Base-by-base conservation (phyloP, 2,113 vertebrate species). In the Taurulus bubalis region DNA sequence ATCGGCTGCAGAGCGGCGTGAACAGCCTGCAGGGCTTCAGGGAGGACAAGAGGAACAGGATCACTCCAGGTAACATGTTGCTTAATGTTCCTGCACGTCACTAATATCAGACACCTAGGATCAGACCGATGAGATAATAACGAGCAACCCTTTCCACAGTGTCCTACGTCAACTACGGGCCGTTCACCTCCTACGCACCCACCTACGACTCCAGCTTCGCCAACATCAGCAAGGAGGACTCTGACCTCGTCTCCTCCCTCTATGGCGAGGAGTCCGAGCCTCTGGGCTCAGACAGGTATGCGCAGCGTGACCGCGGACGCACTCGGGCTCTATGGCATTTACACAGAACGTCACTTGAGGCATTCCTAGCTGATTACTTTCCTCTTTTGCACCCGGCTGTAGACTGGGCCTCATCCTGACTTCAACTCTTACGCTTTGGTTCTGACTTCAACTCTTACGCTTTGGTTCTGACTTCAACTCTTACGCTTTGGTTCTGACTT, bases 11-110 rank as follows among this genome's bases (percentile, higher is more conserved):
- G 89, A 96, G 96, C 0, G 98, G 98, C 20, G 95, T 99, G 59
- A 99, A 99, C 85, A 96, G 95, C 0, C 93, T 99, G 72, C 97
- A 98, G 91, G 97, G 97, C 0, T 99, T 99, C 89, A 98, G 98
- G 89, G 98, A 99, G 90, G 98, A 99, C 92, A 99, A 99, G 93
- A 96, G 98, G 88, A 99, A 99, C 93, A 94, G 95, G 85, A 95
- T 98, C 32, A 97, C 96, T 81, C 97, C 97, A 93, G 97, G 98
- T 97, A 74, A 30, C 0, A 2, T 5, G 0, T n/a, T 5, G 0
- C 3, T 16, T 45, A 26, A 8, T 16, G 26, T 75, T 10, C 49
- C 42, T 22, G 47, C 14, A 18, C 40, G 7, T 28, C 18, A 11
- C 30, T 65, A 7, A 36, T 0, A 14, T n/a, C 56, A 22, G 6